Conservation (phyloP, 92 coral and sea anemone species). For the Montipora capitata region DNA sequence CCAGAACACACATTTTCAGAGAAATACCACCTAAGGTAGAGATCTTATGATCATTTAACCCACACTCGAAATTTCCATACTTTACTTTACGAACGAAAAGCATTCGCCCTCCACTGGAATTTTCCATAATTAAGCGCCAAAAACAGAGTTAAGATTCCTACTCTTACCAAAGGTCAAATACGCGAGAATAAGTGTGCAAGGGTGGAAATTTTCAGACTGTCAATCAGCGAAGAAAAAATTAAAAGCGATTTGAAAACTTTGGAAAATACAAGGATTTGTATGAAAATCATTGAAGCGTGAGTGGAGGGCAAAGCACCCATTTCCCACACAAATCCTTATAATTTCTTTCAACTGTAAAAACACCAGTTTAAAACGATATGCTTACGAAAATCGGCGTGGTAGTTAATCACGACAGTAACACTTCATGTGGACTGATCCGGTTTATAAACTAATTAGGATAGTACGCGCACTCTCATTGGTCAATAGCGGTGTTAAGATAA, state of each 20-base stretch:
- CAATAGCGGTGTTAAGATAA: too few relatives aligned
- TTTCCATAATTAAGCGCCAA: too few relatives aligned
- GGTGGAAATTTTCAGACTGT: slow-evolving; percentile 2
- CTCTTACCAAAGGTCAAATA: too few relatives aligned
- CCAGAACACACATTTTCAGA: slow-evolving; percentile 17
- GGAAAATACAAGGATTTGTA: too few relatives aligned
- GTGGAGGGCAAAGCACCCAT: too few relatives aligned
- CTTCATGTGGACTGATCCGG: not conserved
- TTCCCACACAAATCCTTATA: too few relatives aligned
- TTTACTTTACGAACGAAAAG: slow-evolving; percentile 8
- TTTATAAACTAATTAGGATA: slow-evolving; percentile 3
- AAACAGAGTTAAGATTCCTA: too few relatives aligned
- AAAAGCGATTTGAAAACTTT: not conserved
- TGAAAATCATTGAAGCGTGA: too few relatives aligned
- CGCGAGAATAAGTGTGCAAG: too few relatives aligned
- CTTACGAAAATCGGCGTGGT: slow-evolving; percentile 22
- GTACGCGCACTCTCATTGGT: too few relatives aligned
- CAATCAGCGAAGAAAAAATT: slow-evolving; percentile 13
- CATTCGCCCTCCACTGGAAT: too few relatives aligned
- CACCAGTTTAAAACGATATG: slow-evolving; percentile 21
- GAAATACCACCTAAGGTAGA: slow-evolving; percentile 4
- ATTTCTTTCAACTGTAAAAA: not conserved
- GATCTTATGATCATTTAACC: slow-evolving; percentile 6
- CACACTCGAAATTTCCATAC: slow-evolving; percentile 11
- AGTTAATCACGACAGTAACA: slow-evolving; percentile 3